Percentiles rank a stretch among this genome's conserved stretches.
Conservation (phyloP, 2,797 vertebrate genomes). For the Forpus xanthops region DNA sequence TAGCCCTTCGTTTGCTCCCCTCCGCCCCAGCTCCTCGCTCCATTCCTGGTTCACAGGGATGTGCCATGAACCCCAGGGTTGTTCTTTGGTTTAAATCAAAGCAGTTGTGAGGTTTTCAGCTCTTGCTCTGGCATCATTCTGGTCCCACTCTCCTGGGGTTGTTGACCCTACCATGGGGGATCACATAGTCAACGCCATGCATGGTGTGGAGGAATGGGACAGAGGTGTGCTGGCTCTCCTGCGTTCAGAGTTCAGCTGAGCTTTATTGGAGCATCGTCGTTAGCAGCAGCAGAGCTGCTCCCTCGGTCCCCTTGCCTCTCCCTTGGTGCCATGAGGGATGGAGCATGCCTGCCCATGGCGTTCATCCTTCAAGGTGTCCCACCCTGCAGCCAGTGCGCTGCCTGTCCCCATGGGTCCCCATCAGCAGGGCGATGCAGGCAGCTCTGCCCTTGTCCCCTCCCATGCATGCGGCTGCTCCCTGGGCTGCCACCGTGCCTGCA, state of each 20-base stretch:
- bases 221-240: rapidly evolving
- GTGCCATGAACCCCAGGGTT: rapidly evolving
- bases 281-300: background rate
- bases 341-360: background rate
- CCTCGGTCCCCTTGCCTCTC: background rate
- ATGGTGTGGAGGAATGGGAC: background rate
- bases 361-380: background rate
- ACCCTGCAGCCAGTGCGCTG: background rate
- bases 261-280: conserved; percentile 18
- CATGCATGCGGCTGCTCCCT: background rate
- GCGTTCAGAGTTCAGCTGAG: background rate
- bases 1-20: background rate
- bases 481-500: background rate
- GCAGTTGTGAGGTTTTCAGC: rapidly evolving
- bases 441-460: background rate
- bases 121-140: rapidly evolving
- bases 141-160: rapidly evolving
- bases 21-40: rapidly evolving
- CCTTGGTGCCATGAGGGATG: background rate
- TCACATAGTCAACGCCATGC: rapidly evolving
- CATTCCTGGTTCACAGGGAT: rapidly evolving
- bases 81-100: background rate
- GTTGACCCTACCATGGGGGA: rapidly evolving
- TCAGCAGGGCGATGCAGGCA: background rate
- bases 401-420: background rate